phyloP scores from a whole-genome alignment of 2,888 invertebrate species.

The Argyresthia goedartella region DNA sequence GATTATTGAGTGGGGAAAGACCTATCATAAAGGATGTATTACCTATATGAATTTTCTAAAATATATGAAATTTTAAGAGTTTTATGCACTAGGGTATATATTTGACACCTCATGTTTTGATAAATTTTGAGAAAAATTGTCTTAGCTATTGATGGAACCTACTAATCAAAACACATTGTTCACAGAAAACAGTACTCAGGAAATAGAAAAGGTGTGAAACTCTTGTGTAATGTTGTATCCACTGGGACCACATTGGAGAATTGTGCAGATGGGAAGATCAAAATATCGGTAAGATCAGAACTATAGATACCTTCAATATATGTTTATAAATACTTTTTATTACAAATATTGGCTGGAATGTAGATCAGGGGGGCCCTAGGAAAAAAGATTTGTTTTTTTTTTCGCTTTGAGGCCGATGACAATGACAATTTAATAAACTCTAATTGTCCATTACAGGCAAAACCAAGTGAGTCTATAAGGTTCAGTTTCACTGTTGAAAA shows the following conservation, averaged over 20 bases:
- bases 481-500: constrained; percentile 35
- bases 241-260: neutral
- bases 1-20: too few relatives aligned
- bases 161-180: neutral
- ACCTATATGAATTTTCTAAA: too few relatives aligned
- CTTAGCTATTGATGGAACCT: too few relatives aligned
- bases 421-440: neutral
- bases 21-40: too few relatives aligned
- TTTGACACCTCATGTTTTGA: too few relatives aligned
- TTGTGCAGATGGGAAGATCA: neutral
- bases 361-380: neutral
- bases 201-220: neutral
- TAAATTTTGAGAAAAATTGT: too few relatives aligned
- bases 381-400: constrained; percentile 4
- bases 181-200: neutral
- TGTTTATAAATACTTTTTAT: neutral
- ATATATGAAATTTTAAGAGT: too few relatives aligned
- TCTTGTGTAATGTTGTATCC: neutral
- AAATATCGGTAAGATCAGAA: neutral
- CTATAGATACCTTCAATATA: neutral
- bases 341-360: neutral
- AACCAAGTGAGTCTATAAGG: constrained; percentile 29
- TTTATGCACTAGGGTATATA: too few relatives aligned
- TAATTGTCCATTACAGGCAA: constrained; percentile 25
- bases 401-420: too few relatives aligned